Evolutionary conservation across 2,113 vertebrate genomes (phyloP).

Genomic region (Ornithorhynchus anatinus): DNA sequence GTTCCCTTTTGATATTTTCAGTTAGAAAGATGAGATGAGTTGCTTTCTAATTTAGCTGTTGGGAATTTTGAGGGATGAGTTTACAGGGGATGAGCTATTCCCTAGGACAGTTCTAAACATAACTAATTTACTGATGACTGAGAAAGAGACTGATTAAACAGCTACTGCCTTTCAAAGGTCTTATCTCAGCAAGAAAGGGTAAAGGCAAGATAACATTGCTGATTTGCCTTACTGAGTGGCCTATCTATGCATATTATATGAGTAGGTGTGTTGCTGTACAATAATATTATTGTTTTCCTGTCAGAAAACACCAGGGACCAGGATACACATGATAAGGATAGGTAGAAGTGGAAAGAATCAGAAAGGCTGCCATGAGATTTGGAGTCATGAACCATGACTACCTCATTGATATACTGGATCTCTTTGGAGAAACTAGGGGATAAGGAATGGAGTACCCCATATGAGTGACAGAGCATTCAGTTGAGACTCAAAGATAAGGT

Average conservation of each 20-base stretch:
- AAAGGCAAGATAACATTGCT: conserved; percentile 19
- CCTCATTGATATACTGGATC: no score
- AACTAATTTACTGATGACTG: conserved; percentile 32
- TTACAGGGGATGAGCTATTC: conserved; percentile 38
- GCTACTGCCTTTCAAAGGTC: conserved; percentile 11
- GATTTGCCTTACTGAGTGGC: conserved; percentile 12
- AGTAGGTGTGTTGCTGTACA: conserved; percentile 11
- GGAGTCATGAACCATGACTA: no score
- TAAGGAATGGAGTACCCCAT: no score
- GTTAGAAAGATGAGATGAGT: conserved; percentile 35
- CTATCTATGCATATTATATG: conserved; percentile 35
- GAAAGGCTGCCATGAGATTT: no score
- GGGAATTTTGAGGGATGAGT: conserved; percentile 35
- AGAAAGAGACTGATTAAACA: conserved; percentile 26
- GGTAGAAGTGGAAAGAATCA: conserved; percentile 1
- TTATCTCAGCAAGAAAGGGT: background rate
- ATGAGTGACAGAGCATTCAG: no score
- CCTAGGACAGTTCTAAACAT: background rate
- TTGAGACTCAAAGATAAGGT: no score
- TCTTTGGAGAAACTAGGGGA: no score
- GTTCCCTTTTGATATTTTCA: conserved; percentile 60
- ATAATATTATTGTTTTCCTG: conserved; percentile 24
- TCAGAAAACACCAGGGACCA: conserved; percentile 29
- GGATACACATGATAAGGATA: background rate
- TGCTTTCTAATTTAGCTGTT: conserved; percentile 36